Evolutionary conservation across 2,797 vertebrate species (phyloP).

Genomic region (Gallinago nigripennis): DNA sequence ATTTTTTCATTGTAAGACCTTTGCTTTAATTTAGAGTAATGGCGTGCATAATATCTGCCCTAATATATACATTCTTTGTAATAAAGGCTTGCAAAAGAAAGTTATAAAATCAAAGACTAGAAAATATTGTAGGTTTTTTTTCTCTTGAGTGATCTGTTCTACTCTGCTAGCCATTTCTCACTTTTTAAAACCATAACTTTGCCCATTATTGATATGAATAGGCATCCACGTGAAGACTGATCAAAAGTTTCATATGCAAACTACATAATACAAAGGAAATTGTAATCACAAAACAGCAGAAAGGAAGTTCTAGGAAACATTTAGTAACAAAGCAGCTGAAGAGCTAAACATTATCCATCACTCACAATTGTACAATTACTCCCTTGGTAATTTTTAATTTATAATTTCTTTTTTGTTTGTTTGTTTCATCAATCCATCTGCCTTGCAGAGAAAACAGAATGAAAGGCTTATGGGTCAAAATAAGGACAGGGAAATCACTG

Average conservation of each 20-base stretch:
- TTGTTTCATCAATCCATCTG: background rate
- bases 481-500: background rate
- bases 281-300: background rate
- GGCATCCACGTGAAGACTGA: background rate
- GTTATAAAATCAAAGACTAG: background rate
- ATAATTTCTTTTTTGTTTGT: background rate
- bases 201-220: background rate
- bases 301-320: background rate
- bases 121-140: background rate
- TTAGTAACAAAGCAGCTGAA: background rate
- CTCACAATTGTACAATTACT: background rate
- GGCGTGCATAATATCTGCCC: rapidly evolving
- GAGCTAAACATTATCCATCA: background rate
- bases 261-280: background rate
- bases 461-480: rapidly evolving
- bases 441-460: background rate
- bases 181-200: background rate
- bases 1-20: background rate
- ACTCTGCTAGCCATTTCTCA: background rate
- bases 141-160: rapidly evolving
- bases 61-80: background rate
- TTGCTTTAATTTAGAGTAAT: background rate
- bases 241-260: background rate
- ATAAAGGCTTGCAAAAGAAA: background rate
- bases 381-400: background rate